Evolutionary conservation across 1,140 invertebrate species (phyloP).

Genomic region (Liolophura sinensis): DNA sequence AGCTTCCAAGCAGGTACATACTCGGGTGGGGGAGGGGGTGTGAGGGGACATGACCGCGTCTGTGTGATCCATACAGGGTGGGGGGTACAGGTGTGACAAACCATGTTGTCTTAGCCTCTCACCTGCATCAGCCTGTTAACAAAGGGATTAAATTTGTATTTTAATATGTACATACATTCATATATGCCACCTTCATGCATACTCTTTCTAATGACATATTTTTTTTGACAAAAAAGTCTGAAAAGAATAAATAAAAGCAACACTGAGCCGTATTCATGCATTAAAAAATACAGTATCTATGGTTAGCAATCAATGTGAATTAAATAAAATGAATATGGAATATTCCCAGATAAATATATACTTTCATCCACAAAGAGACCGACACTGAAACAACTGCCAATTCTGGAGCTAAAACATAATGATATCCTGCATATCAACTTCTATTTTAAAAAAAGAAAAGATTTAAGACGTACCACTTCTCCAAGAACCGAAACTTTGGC

Average conservation of each 20-base stretch:
- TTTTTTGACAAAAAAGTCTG: too few relatives aligned
- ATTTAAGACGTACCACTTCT: constrained; percentile 42
- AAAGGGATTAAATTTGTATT: neutral
- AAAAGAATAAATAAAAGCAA: neutral
- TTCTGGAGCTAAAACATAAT: too few relatives aligned
- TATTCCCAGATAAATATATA: too few relatives aligned
- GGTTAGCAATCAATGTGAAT: too few relatives aligned
- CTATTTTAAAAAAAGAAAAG: too few relatives aligned
- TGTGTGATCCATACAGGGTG: constrained; percentile 56
- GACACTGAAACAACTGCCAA: too few relatives aligned
- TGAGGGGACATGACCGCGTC: constrained; percentile 52
- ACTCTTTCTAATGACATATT: too few relatives aligned
- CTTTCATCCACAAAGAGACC: too few relatives aligned
- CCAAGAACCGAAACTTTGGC: constrained; percentile 49
- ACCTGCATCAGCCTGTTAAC: constrained; percentile 52
- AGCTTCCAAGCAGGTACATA: constrained; percentile 57
- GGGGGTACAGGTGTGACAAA: constrained; percentile 51
- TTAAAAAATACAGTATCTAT: neutral
- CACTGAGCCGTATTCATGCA: neutral
- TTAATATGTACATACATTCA: neutral
- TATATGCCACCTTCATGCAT: neutral
- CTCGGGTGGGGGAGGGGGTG: constrained; percentile 53
- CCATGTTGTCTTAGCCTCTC: constrained; percentile 54
- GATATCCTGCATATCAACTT: too few relatives aligned
- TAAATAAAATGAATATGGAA: too few relatives aligned